These are phyloP conservation scores for Azemiops feae DNA, from an alignment of 2,113 vertebrate species.

Conservation along the genomic window DNA sequence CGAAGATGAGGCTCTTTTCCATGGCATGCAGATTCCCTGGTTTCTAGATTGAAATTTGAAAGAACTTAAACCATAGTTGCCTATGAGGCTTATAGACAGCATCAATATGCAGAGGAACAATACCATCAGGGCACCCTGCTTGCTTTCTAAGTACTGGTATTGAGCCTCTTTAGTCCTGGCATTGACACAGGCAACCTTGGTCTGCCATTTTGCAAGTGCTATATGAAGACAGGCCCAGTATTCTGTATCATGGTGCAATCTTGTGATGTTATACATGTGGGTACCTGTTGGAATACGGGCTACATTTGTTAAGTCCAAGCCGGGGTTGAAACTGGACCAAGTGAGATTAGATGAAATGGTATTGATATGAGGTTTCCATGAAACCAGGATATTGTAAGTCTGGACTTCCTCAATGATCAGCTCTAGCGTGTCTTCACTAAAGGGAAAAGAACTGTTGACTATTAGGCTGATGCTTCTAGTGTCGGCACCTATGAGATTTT, in stretches of 20 bases:
- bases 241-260: conserved; percentile 82
- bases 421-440: conserved; percentile 52
- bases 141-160: conserved; percentile 55
- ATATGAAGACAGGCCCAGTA: conserved; percentile 88
- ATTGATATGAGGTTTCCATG: conserved; percentile 81
- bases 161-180: conserved; percentile 78
- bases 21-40: conserved; percentile 41
- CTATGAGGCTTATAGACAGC: conserved; percentile 59
- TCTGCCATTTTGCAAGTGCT: conserved; percentile 67
- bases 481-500: conserved; percentile 91
- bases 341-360: conserved; percentile 83
- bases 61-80: conserved; percentile 17
- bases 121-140: conserved; percentile 60
- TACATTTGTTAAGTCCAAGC: conserved; percentile 53
- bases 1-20: conserved; percentile 37
- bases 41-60: conserved; percentile 16
- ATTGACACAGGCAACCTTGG: conserved; percentile 70
- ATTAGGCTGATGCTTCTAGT: conserved; percentile 79
- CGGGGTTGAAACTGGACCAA: conserved; percentile 73
- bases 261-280: conserved; percentile 87
- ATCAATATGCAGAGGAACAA: conserved; percentile 75
- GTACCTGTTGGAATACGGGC: conserved; percentile 85
- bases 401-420: conserved; percentile 76
- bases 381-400: conserved; percentile 78
- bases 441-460: conserved; percentile 73